Evolutionary conservation across 2,797 vertebrate genomes (phyloP).

Genomic region (Myripristis jacobus): DNA sequence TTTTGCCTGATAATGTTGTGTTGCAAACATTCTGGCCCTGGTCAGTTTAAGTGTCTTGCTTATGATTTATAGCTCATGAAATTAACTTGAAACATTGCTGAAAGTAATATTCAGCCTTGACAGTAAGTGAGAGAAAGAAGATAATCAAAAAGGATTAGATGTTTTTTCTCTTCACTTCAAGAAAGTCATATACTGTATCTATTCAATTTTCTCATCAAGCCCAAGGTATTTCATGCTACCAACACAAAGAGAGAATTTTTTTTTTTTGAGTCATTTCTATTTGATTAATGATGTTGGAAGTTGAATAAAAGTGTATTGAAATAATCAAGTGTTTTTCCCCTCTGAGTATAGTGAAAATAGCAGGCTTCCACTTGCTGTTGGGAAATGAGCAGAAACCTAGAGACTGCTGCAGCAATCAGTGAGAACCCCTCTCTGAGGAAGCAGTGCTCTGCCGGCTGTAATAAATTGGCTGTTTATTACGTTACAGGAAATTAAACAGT

Average conservation of each 20-base stretch:
- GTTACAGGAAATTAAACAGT: slow-evolving; percentile 82
- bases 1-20: slow-evolving; percentile 2
- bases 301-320: slow-evolving; percentile 57
- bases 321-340: slow-evolving; percentile 28
- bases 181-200: neutral
- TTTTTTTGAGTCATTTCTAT: slow-evolving; percentile 13
- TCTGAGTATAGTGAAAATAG: slow-evolving; percentile 48
- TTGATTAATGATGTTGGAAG: slow-evolving; percentile 54
- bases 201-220: neutral
- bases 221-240: neutral
- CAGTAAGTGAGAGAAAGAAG: neutral
- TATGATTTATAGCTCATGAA: neutral
- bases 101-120: slow-evolving; percentile 15
- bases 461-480: slow-evolving; percentile 82
- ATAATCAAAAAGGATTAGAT: slow-evolving; percentile 12
- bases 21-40: neutral
- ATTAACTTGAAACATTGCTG: slow-evolving; percentile 7
- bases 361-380: slow-evolving; percentile 49
- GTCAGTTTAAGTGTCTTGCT: slow-evolving; percentile 4
- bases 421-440: slow-evolving; percentile 64
- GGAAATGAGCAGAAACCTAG: slow-evolving; percentile 61
- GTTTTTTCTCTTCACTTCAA: neutral
- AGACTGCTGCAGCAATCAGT: slow-evolving; percentile 51
- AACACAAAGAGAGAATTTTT: slow-evolving; percentile 28
- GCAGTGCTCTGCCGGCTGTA: slow-evolving; percentile 70